Percentiles rank a stretch among this genome's conserved stretches.
Conservation (phyloP, 2,888 invertebrate genomes). For the Drosophila neotestacea region DNA sequence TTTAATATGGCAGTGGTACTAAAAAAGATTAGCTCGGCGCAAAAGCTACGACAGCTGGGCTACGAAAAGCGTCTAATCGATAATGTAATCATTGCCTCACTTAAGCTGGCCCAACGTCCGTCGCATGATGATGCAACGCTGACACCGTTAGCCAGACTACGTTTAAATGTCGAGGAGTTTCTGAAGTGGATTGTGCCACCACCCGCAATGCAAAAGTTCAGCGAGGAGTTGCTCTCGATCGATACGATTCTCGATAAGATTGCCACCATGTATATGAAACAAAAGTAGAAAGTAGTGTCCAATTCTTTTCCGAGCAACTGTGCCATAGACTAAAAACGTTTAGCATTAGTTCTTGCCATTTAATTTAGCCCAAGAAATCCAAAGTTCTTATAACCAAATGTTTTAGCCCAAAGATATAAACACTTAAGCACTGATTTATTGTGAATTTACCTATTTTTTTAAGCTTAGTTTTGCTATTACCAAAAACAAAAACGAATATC, state of each 20-base stretch:
- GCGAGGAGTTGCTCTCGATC: constrained; percentile 90
- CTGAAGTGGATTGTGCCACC: constrained; percentile 93
- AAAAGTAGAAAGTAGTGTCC: constrained; percentile 64
- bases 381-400: constrained; percentile 59
- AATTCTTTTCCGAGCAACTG: constrained; percentile 29
- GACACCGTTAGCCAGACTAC: constrained; percentile 88
- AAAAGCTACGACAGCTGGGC: constrained; percentile 91
- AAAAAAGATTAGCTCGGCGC: constrained; percentile 93
- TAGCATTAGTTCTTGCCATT: constrained; percentile 75
- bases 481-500: constrained; percentile 40
- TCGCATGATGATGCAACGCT: constrained; percentile 88
- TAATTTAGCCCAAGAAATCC: constrained; percentile 42
- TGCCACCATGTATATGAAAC: constrained; percentile 83
- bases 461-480: constrained; percentile 44
- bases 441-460: constrained; percentile 36
- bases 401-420: constrained; percentile 66
- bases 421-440: constrained; percentile 41
- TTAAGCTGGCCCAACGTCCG: constrained; percentile 90
- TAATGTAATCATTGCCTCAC: constrained; percentile 91
- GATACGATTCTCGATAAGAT: constrained; percentile 90
- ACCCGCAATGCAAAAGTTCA: constrained; percentile 91
- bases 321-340: constrained; percentile 63
- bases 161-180: constrained; percentile 91
- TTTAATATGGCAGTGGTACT: constrained; percentile 92
- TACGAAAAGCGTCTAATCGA: constrained; percentile 91